These are phyloP conservation scores for Drosophila lacicola DNA, from an alignment of 2,888 invertebrate genomes.

Conservation along the genomic window DNA sequence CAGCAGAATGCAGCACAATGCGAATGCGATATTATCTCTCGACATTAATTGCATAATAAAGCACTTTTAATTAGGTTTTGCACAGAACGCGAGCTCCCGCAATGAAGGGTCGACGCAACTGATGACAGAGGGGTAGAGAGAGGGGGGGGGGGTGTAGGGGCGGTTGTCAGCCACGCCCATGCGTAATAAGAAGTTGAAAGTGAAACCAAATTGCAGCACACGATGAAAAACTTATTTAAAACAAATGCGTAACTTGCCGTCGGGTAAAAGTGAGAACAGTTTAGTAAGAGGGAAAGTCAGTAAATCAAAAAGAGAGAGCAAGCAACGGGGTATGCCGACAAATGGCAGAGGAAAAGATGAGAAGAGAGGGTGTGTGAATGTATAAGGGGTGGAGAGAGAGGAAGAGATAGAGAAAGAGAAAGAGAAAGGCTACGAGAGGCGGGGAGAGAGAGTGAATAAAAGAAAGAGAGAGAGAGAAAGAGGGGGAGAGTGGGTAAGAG, in stretches of 20 bases:
- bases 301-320: too few relatives aligned
- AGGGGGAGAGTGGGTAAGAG: too few relatives aligned
- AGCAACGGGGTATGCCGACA: too few relatives aligned
- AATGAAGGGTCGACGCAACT: conserved; percentile 22
- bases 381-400: too few relatives aligned
- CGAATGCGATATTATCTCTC: conserved; percentile 74
- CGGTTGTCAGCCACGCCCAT: conserved; percentile 12
- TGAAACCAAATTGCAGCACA: conserved; percentile 10
- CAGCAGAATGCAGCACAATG: conserved; percentile 29
- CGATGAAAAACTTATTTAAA: conserved; percentile 31
- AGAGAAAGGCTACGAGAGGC: too few relatives aligned
- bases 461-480: too few relatives aligned
- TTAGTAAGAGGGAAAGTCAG: too few relatives aligned
- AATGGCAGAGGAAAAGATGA: too few relatives aligned
- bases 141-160: not conserved
- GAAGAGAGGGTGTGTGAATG: too few relatives aligned
- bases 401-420: too few relatives aligned
- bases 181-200: conserved; percentile 15
- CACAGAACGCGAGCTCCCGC: conserved; percentile 29
- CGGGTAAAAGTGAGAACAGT: too few relatives aligned
- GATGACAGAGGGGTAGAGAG: not conserved
- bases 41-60: conserved; percentile 79
- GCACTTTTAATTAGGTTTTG: conserved; percentile 78
- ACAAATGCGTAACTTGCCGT: not conserved
- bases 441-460: too few relatives aligned